Base-by-base conservation (phyloP, 2,888 invertebrate genomes). In the Pterostichus niger region DNA sequence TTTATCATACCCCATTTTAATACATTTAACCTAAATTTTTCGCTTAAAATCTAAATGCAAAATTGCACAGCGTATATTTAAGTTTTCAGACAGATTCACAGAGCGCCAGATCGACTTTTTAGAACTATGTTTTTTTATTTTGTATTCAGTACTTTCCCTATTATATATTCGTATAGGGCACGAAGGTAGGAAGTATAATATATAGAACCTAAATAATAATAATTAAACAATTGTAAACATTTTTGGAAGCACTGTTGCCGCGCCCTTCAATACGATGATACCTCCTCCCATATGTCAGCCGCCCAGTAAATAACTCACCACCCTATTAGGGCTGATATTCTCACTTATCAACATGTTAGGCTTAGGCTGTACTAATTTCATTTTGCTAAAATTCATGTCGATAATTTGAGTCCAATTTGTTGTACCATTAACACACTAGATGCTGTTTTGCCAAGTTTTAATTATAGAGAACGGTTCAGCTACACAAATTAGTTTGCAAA, bases 261-360 rank as follows among this genome's bases (percentile, higher is more conserved):
- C 5, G 17, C 77, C 77, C 77, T 77, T 40, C 56, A 56, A 35
- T 77, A 56, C 13, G 68, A 79, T 13, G n/a, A 68, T 13, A 33
- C 13, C 13, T 24, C 31, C 17, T 49, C 61, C 40, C 40, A 6
- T 40, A 40, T 40, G 40, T 1, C 40, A 40, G 40, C 56, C 81
- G 24, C 71, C 81, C 54, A 49, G 35, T 54, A 49, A 75, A 82
- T 82, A 82, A 75, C 82, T 82, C 82, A 61, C 82, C 82, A 75
- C 75, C 82, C 75, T 61, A 82, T 82, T 82, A 82, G 82, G 13
- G 40, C 59, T 59, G 81, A 75, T 82, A 75, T 73, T 82, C 75
- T 75, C 82, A 82, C 82, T 82, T 82, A 75, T 82, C 82, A 82
- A 82, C 82, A 75, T 81, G 82, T 82, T 82, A 46, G 52, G 75